phyloP scores from a whole-genome alignment of 1,140 invertebrate species.

The Wiebesia pumilae region DNA sequence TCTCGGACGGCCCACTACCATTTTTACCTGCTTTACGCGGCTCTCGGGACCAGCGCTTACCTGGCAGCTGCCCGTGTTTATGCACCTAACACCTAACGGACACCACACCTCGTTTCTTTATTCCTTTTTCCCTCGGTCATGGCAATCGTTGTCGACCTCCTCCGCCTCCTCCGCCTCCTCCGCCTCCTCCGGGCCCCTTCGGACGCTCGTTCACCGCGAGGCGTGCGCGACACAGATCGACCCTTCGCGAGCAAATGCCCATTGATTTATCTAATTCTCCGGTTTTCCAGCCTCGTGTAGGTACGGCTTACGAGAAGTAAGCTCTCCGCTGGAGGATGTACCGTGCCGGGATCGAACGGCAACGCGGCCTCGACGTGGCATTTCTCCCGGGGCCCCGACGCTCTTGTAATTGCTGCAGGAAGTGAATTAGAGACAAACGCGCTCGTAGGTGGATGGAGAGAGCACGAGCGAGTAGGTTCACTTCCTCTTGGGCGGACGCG shows the following conservation, averaged over 20 bases:
- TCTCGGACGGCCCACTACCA: constrained; percentile 57
- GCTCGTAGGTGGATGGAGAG: constrained; percentile 7
- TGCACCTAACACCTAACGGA: constrained; percentile 62
- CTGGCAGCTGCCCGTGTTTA: constrained; percentile 65
- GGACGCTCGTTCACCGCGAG: too few relatives aligned
- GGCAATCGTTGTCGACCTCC: constrained; percentile 1
- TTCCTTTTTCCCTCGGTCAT: background rate
- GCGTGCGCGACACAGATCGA: background rate
- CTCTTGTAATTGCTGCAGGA: constrained; percentile 47
- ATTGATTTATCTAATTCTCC: constrained; percentile 61
- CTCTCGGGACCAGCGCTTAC: constrained; percentile 53
- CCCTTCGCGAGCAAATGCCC: constrained; percentile 37
- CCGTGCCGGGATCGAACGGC: too few relatives aligned
- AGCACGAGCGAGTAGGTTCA: background rate
- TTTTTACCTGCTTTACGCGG: constrained; percentile 63
- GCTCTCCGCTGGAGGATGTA: background rate
- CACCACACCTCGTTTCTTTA: constrained; percentile 52
- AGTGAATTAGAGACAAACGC: constrained; percentile 43
- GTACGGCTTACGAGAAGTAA: too few relatives aligned
- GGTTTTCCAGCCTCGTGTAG: background rate
- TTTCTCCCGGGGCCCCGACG: too few relatives aligned
- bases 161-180: constrained; percentile 41
- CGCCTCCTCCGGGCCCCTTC: constrained; percentile 31
- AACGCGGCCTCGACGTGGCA: too few relatives aligned
- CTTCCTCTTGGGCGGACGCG: background rate